Percentiles rank a stretch among this genome's conserved stretches.
Conservation (phyloP, 2,113 vertebrate species). For the Heliornis fulica region DNA sequence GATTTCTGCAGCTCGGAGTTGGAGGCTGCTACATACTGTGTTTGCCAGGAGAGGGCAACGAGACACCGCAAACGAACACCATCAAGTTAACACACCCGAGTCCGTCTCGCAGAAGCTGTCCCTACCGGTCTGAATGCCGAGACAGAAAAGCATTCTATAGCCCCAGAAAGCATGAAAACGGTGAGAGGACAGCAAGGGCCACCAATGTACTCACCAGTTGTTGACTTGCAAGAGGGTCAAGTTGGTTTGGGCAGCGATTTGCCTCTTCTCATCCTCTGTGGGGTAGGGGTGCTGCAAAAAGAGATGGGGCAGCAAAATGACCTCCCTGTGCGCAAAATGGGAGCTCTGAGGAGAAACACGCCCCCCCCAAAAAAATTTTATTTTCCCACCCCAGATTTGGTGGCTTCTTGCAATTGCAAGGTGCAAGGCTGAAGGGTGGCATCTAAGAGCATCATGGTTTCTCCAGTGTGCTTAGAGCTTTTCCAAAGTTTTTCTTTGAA, state of each 20-base stretch:
- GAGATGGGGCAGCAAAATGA: background rate
- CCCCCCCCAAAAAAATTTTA: no score
- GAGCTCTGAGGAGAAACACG: background rate
- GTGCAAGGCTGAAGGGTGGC: background rate
- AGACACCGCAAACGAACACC: background rate
- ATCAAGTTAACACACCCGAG: rapidly evolving
- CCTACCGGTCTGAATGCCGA: no score
- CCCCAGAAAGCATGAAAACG: background rate
- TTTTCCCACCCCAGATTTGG: background rate
- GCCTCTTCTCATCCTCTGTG: conserved; percentile 97
- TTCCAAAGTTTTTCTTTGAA: background rate
- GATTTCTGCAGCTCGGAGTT: background rate
- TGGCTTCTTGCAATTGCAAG: background rate
- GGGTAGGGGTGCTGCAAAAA: conserved; percentile 92
- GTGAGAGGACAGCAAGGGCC: rapidly evolving
- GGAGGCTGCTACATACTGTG: background rate
- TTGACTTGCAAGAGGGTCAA: conserved; percentile 98
- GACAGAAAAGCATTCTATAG: background rate
- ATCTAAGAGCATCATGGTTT: background rate
- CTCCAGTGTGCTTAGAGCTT: rapidly evolving
- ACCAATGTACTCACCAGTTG: conserved; percentile 87
- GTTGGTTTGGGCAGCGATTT: conserved; percentile 96
- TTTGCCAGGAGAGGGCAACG: conserved; percentile 39
- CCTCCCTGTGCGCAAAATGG: background rate
- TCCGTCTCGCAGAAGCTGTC: rapidly evolving